Conservation (phyloP, 2,113 vertebrate genomes). For the Larimichthys crocea region DNA sequence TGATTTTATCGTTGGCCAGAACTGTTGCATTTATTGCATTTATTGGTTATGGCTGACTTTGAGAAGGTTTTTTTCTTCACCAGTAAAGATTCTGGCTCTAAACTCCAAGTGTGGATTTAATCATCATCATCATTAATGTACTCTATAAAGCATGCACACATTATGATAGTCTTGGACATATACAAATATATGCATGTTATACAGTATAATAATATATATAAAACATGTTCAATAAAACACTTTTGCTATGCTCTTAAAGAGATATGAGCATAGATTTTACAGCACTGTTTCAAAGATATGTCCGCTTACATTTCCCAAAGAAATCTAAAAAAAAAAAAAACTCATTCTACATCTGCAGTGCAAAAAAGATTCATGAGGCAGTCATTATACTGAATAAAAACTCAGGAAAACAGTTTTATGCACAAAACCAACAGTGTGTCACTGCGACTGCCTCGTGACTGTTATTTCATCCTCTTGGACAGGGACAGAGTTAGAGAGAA, state of each 20-base stretch:
- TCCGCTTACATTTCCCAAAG: background rate
- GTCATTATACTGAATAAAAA: constrained; percentile 10
- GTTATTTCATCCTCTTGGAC: constrained; percentile 55
- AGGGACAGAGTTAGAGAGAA: constrained; percentile 44
- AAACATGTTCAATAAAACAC: background rate
- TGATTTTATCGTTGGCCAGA: background rate
- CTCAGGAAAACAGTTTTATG: constrained; percentile 25
- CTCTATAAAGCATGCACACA: background rate
- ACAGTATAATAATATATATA: too few relatives aligned
- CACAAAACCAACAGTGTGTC: constrained; percentile 39
- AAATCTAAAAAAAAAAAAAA: background rate
- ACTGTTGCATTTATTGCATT: background rate
- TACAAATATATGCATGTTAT: background rate
- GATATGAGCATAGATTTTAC: background rate
- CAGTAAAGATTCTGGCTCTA: background rate
- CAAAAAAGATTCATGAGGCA: background rate
- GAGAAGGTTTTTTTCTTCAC: background rate
- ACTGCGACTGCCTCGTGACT: constrained; percentile 31
- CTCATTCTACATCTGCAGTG: background rate
- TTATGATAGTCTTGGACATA: background rate
- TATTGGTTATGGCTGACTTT: background rate
- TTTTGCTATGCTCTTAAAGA: background rate
- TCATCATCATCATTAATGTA: background rate
- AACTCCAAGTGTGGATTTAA: constrained; percentile 10
- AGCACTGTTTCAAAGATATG: background rate